Base-by-base conservation (phyloP, 2,888 invertebrate species). In the Luperina testacea region DNA sequence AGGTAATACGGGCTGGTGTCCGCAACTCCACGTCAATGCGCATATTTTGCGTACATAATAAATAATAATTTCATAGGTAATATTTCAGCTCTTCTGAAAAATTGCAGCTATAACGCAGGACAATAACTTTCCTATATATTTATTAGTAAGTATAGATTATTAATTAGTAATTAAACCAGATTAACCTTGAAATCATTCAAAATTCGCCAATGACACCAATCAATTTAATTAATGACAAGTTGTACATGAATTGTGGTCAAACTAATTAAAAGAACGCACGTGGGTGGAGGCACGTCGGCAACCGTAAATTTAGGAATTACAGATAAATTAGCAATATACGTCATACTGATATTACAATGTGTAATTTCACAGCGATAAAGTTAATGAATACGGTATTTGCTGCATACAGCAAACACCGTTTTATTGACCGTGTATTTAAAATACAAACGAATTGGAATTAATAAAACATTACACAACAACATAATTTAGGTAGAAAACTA, bases 251-350 rank as follows among this genome's bases (percentile, higher is more conserved):
- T 32, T n/a, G 74, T 61, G 6, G 5, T 1, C 63, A 64, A 79
- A 64, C 64, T 81, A 87, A 82, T 80, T 75, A 79, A 80, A 81
- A 76, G n/a, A 70, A 82, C 76, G 83, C 87, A 84, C 92, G 90
- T 92, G 92, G 83, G 72, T 48, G 68, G 74, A 74, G 77, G 90
- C 92, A 92, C 92, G 92, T 92, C 91, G 89, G 76, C 92, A 87
- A 75, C 73, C 42, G 48, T 81, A 80, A 74, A 32, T 32, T 32
- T 32, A 32, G 32, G 32, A 32, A 85, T 86, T 84, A 85, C 48
- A 87, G 85, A 89, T 87, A 88, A 80, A 57, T 85, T 85, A 74
- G 78, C 84, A 81, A 81, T 75, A 78, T 68, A 81, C 87, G 90
- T 88, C 89, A 89, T 57, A 45, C 86, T 83, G 86, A 87, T 81